Conservation (phyloP, 2,113 vertebrate species). For the Noctilio leporinus region DNA sequence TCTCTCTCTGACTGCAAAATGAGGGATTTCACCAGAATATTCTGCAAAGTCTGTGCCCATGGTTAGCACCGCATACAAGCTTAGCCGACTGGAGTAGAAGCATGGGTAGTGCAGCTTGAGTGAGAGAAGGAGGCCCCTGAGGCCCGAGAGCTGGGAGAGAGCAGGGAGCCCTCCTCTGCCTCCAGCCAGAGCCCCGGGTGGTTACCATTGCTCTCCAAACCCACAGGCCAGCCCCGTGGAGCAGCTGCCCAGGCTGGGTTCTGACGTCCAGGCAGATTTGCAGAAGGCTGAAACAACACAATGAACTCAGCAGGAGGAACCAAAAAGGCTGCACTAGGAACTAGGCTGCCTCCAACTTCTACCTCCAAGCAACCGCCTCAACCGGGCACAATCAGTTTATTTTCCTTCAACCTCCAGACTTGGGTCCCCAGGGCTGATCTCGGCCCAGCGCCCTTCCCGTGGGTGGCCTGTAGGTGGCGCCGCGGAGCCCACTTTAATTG, state of each 20-base stretch:
- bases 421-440: neutral
- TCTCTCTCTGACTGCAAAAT: neutral
- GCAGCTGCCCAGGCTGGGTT: conserved; percentile 13
- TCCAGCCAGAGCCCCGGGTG: neutral
- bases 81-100: neutral
- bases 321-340: neutral
- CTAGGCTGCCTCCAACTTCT: conserved; percentile 28
- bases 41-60: neutral
- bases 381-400: neutral
- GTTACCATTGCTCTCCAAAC: neutral
- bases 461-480: conserved; percentile 77
- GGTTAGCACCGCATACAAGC: neutral
- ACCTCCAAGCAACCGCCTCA: conserved; percentile 14
- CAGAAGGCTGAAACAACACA: conserved; percentile 65
- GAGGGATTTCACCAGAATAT: neutral
- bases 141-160: neutral
- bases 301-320: conserved; percentile 29
- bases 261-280: conserved; percentile 57
- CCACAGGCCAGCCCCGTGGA: neutral
- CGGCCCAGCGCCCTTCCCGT: neutral
- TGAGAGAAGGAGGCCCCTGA: neutral
- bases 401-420: neutral
- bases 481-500: conserved; percentile 62
- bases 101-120: neutral
- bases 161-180: neutral